Evolutionary conservation across 1,140 invertebrate species (phyloP).

Genomic region (Plodia interpunctella): DNA sequence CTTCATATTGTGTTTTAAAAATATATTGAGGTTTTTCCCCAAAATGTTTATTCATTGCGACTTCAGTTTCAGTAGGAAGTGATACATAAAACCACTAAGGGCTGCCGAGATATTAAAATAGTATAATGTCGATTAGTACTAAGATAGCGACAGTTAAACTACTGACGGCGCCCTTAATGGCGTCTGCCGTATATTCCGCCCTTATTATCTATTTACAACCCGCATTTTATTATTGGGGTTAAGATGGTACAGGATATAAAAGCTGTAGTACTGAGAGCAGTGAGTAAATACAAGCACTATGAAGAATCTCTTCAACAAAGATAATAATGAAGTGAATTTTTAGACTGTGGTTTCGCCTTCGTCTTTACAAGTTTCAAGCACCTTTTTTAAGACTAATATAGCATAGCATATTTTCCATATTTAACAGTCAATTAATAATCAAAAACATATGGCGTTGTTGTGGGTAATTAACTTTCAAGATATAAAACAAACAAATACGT

Average conservation of each 20-base stretch:
- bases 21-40: no score
- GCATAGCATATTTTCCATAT: no score
- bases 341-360: no score
- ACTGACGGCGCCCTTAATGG: conserved; percentile 67
- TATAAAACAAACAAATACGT: no score
- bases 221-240: conserved; percentile 76
- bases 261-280: conserved; percentile 29
- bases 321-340: no score
- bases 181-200: conserved; percentile 59
- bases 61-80: conserved; percentile 1
- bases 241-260: conserved; percentile 66
- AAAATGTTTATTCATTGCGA: background rate
- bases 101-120: conserved; percentile 47
- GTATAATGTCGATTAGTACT: conserved; percentile 60
- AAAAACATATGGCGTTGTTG: no score
- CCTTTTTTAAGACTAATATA: no score
- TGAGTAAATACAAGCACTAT: background rate
- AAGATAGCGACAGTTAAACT: conserved; percentile 61
- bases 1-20: no score
- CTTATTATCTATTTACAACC: conserved; percentile 76
- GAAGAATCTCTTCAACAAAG: no score
- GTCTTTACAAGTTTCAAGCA: no score
- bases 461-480: no score
- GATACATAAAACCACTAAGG: conserved; percentile 30
- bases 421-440: no score